Conservation (phyloP, 2,113 vertebrate genomes). For the Hippocampus barbouri region DNA sequence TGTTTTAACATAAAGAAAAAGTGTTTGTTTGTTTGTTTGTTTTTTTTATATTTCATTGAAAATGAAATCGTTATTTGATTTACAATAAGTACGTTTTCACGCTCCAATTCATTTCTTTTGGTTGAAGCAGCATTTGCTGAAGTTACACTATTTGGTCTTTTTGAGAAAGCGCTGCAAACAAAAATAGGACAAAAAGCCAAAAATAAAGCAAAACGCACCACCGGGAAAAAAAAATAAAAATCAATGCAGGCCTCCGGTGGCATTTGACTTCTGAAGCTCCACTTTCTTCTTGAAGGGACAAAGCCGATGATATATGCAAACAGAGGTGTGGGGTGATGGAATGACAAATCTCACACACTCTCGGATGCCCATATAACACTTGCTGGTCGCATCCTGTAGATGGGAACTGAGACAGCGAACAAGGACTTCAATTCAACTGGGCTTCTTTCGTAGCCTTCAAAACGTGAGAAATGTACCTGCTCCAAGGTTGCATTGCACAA, state of each 20-base stretch:
- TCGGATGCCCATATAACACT: neutral
- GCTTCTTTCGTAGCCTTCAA: conserved; percentile 22
- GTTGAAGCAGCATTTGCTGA: too few relatives aligned
- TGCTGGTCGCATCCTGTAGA: conserved; percentile 4
- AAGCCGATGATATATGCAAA: neutral
- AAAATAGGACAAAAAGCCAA: neutral
- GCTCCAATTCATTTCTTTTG: too few relatives aligned
- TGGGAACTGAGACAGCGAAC: conserved; percentile 37
- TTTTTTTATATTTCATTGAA: too few relatives aligned
- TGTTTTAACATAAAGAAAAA: too few relatives aligned
- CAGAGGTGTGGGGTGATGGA: neutral
- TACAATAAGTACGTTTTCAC: too few relatives aligned
- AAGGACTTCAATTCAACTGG: conserved; percentile 25
- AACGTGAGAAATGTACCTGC: conserved; percentile 15
- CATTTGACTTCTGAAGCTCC: neutral
- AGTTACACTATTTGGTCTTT: too few relatives aligned
- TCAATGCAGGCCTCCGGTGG: neutral
- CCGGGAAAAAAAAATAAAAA: neutral
- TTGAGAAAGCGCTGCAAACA: too few relatives aligned
- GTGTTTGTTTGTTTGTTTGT: too few relatives aligned
- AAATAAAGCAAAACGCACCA: neutral
- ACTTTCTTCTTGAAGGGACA: neutral
- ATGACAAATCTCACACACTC: neutral
- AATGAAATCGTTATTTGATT: too few relatives aligned
- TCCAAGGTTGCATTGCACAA: conserved; percentile 49